phyloP scores from a whole-genome alignment of 1,140 invertebrate species.

The Cotesia chilonis region DNA sequence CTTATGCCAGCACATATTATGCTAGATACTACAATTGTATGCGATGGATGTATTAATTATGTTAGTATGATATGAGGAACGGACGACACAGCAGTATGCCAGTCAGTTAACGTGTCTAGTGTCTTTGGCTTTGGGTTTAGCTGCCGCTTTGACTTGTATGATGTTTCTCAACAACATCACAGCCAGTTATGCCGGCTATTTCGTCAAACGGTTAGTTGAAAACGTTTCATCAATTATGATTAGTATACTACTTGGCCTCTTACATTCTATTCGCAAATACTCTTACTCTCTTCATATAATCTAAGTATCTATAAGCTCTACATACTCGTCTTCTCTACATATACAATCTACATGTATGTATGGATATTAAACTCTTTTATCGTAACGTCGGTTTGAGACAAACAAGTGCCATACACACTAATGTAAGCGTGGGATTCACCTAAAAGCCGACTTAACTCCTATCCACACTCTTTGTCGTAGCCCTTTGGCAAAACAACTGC shows the following conservation, averaged over 20 bases:
- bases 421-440: conserved; percentile 18
- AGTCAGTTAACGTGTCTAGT: too few species aligned
- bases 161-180: conserved; percentile 14
- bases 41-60: too few species aligned
- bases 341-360: too few species aligned
- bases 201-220: conserved; percentile 25
- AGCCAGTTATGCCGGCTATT: conserved; percentile 31
- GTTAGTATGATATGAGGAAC: too few species aligned
- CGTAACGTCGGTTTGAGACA: conserved; percentile 6
- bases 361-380: conserved; percentile 21
- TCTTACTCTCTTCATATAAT: too few species aligned
- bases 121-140: not conserved
- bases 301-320: not conserved
- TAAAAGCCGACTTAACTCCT: conserved; percentile 28
- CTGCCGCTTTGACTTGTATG: conserved; percentile 2
- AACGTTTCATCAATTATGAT: conserved; percentile 33
- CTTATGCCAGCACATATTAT: too few species aligned
- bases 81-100: too few species aligned
- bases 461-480: not conserved
- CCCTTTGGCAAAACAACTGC: conserved; percentile 22
- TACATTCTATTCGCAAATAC: too few species aligned
- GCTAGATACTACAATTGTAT: too few species aligned
- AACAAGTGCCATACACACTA: conserved; percentile 18
- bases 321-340: not conserved
- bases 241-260: conserved; percentile 14